Percentiles rank a stretch among this genome's conserved stretches.
phyloP scores from a whole-genome alignment of 2,113 vertebrate genomes.

The Marmota flaviventris region DNA sequence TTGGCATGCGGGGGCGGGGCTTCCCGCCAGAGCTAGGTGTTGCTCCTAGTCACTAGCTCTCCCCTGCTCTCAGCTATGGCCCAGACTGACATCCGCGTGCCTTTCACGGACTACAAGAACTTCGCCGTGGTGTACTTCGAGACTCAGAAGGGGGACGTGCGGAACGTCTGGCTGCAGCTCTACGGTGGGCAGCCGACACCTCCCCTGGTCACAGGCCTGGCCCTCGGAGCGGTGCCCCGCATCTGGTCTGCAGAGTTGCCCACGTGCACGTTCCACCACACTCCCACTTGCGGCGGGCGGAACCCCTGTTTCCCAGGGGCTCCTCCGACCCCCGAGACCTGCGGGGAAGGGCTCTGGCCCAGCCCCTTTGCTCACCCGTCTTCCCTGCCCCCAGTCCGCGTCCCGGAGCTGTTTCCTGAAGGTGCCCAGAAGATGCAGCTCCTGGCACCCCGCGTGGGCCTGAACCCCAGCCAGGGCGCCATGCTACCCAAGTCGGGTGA shows the following conservation, averaged over 20 bases:
- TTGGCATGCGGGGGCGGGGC: fast-evolving
- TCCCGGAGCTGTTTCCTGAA: constrained; percentile 33
- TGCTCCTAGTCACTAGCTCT: fast-evolving
- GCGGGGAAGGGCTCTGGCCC: not conserved
- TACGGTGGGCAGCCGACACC: not conserved
- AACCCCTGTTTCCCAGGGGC: not conserved
- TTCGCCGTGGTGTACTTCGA: not conserved
- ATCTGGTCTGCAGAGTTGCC: fast-evolving
- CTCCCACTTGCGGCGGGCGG: fast-evolving
- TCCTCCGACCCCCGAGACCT: not conserved
- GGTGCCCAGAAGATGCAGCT: constrained; percentile 56
- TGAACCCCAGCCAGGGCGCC: constrained; percentile 55
- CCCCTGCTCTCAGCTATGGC: not conserved
- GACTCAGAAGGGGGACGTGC: not conserved
- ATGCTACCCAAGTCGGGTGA: constrained; percentile 40
- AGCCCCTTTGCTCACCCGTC: fast-evolving
- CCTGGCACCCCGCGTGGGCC: constrained; percentile 38
- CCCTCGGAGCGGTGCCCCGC: not conserved
- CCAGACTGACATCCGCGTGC: not conserved
- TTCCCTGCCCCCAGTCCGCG: not conserved
- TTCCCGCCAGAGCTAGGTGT: fast-evolving
- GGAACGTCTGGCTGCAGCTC: constrained; percentile 28
- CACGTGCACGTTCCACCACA: fast-evolving
- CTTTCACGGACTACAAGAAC: not conserved
- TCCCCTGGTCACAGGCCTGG: not conserved